Evolutionary conservation across 2,888 invertebrate genomes (phyloP), one percentile per base, ranked within the genome.

Genomic region (Bombylius major): DNA sequence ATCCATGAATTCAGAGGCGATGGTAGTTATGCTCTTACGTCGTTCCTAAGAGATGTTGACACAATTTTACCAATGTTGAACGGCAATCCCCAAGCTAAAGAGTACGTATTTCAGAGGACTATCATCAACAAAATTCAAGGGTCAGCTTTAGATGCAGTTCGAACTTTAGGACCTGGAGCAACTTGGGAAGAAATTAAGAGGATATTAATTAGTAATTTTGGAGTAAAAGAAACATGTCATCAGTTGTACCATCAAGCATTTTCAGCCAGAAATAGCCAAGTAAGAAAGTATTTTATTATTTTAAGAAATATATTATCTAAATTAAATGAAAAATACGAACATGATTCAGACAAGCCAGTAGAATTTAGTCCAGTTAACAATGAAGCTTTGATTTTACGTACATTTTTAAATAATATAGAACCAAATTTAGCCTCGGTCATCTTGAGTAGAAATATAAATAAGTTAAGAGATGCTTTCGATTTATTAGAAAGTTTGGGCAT

Each of bases 361-460:
- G 61, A 63, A 44, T 62, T 60, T 57, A 59, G 58, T 46, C 57
- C 60, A 31, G 36, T 55, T 47, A 56, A 53, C 57, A 58, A 58
- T 48, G 58, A 63, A 52, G 57, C 58, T 46, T 56, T 52, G 50
- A 62, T 60, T 54, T 56, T 62, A 55, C 56, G 59, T 53, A 62
- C 61, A 53, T 61, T 58, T 42, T 5, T 59, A 9, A 62, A 60
- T 54, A 61, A 62, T 53, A 62, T 62, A 51, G 58, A 62, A 54
- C 46, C 58, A 34, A 60, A 55, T 45, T 53, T 54, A 46, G 51
- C 56, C 34, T 57, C 57, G 11, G 51, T 56, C 11, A 39, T 58
- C 34, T 51, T 55, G 13, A 60, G 58, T 49, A 49, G 49, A 44
- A 58, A 60, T n/a, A 33, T 51, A 8, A 32, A n/a, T 12, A 58